Conservation (phyloP, 1,140 invertebrate genomes). For the Bombus waltoni region DNA sequence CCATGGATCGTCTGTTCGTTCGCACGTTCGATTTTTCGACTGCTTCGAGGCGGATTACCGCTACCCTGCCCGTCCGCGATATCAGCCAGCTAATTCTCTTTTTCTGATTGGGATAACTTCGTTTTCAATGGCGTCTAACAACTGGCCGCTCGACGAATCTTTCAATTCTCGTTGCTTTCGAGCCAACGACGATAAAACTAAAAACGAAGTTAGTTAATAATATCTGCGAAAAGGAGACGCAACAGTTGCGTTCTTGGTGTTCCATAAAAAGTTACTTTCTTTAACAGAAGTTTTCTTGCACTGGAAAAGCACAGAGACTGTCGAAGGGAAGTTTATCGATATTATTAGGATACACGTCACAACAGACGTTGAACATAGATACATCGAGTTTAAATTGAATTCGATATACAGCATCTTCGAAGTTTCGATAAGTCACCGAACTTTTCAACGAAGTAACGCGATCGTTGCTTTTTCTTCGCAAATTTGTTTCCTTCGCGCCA, state of each 20-base stretch:
- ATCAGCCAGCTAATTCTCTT: neutral
- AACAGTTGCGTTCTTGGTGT: no score
- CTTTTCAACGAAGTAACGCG: neutral
- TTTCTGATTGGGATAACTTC: neutral
- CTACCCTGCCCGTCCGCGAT: neutral
- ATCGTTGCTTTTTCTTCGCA: neutral
- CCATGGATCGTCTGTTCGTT: neutral
- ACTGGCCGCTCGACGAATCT: neutral
- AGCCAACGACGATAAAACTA: neutral
- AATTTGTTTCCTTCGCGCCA: neutral
- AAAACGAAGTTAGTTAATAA: neutral
- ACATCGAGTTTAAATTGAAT: neutral
- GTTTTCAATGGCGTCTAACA: neutral
- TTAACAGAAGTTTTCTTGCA: neutral
- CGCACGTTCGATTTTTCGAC: constrained; percentile 34
- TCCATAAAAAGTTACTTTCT: neutral
- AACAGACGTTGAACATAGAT: neutral
- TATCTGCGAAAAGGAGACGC: neutral
- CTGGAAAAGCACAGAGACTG: neutral
- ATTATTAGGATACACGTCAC: neutral
- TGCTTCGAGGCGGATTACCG: constrained; percentile 24
- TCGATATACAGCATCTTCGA: neutral
- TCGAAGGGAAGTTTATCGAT: neutral
- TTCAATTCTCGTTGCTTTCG: neutral
- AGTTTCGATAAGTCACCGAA: neutral